Percentiles rank a stretch among this genome's conserved stretches.
Conservation (phyloP, 2,797 vertebrate species). For the Tapera naevia region DNA sequence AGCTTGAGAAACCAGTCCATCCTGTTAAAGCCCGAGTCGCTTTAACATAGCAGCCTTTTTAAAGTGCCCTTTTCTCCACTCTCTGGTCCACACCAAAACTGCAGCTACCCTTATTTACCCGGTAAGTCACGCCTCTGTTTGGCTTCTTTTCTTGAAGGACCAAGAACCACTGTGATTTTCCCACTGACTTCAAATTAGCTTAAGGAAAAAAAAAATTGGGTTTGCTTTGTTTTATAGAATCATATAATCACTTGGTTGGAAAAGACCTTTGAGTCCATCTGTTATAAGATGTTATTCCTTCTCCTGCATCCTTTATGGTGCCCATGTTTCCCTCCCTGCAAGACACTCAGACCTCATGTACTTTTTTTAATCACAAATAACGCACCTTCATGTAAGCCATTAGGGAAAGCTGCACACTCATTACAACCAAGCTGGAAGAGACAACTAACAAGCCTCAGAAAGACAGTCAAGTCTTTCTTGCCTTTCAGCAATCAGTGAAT, state of each 20-base stretch:
- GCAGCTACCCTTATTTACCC: not conserved
- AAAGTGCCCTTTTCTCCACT: not conserved
- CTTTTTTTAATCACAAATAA: not conserved
- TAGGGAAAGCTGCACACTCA: not conserved
- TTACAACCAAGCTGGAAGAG: not conserved
- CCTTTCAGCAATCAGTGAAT: not conserved
- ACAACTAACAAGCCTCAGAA: not conserved
- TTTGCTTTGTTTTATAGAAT: not conserved
- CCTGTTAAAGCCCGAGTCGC: not conserved
- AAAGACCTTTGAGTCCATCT: too few species aligned
- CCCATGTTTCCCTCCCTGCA: accelerated
- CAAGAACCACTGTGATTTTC: not conserved
- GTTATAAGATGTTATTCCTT: not conserved
- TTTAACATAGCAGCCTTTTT: not conserved
- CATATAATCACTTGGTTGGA: too few species aligned
- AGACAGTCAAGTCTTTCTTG: not conserved
- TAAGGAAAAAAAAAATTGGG: not conserved
- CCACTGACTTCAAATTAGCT: not conserved
- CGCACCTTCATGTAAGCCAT: not conserved
- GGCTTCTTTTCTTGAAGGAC: not conserved
- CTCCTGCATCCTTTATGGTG: not conserved
- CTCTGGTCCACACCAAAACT: not conserved
- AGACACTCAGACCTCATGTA: not conserved
- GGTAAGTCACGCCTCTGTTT: not conserved
- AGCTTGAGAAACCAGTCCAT: slow-evolving; percentile 4